Base-by-base conservation (phyloP, 1,140 invertebrate genomes). In the Gonioctena quinquepunctata region DNA sequence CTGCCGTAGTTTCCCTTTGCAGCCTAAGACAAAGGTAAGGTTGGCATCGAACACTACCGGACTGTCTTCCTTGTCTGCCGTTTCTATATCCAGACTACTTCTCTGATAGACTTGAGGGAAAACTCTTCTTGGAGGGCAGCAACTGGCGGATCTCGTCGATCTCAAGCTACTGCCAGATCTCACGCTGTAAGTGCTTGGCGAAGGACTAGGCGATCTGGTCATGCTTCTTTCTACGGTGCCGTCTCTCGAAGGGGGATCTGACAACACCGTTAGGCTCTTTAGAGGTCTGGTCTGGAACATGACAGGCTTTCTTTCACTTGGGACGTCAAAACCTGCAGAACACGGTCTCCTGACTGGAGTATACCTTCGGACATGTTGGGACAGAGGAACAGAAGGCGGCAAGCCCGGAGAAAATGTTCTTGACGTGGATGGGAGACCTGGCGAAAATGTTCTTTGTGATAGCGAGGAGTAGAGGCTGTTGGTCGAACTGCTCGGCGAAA, bases 11-110 rank as follows among this genome's bases (percentile, higher is more conserved):
- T 92, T 90, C 75, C 86, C 88, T 64, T 90, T 89, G 68, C 89
- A 88, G 0, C 92, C 91, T 22, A 94, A 83, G 0, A 93, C 88
- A 73, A 94, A 94, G 6, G 90, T 91, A 11, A 94, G 83, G 77
- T 93, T 94, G 0, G 91, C 93, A 74, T 93, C 90, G 68, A 94
- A 92, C 0, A 94, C 88, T 0, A 94, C 91, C 0, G 92, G 90
- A 0, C 92, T 89, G 56, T 90, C 89, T 70, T 92, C 91, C 76
- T 89, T 88, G 6, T 82, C 80, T 1, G 85, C 85, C 74, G 91
- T 88, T 48, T 88, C 86, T 2, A 87, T 75, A 71, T 86, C 83
- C 5, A 82, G 80, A 59, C 83, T 82, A 25, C 82, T 81, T n/a
- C 59, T 48, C 6, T 72, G 79, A 42, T 86, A 86, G 62, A 82